These are phyloP conservation scores for Bombus cullumanus DNA, from an alignment of 1,140 invertebrate species.

Conservation along the genomic window DNA sequence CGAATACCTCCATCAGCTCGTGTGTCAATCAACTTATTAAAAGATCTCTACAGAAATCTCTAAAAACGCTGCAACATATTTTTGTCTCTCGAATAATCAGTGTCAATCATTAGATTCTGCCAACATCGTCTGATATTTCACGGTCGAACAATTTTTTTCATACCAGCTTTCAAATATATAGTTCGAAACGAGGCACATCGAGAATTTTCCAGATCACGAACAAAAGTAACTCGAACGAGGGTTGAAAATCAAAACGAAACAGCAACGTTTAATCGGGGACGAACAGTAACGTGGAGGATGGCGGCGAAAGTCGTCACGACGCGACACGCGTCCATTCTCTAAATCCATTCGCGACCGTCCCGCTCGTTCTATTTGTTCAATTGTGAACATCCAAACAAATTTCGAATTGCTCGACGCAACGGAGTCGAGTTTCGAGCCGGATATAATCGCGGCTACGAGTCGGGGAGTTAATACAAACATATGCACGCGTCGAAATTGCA, in stretches of 20 bases:
- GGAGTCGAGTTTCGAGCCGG: slow-evolving; percentile 40
- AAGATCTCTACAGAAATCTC: background rate
- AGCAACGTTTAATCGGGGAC: background rate
- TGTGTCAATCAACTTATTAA: too few species aligned
- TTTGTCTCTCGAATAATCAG: background rate
- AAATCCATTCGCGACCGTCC: slow-evolving; percentile 41
- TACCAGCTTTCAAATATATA: background rate
- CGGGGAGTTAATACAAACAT: slow-evolving; percentile 59
- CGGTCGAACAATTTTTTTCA: background rate
- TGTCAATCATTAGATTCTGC: background rate
- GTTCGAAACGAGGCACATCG: background rate
- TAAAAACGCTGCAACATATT: background rate
- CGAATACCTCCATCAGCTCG: background rate
- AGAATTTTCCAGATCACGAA: background rate
- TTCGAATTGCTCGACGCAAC: slow-evolving; percentile 54
- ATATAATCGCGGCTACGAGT: slow-evolving; percentile 54
- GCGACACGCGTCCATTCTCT: slow-evolving; percentile 16
- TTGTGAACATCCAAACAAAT: slow-evolving; percentile 62
- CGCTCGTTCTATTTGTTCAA: slow-evolving; percentile 57
- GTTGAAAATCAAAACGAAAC: slow-evolving; percentile 4
- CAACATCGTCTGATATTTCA: background rate
- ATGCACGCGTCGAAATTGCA: slow-evolving; percentile 10
- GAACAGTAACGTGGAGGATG: background rate
- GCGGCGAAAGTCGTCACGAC: slow-evolving; percentile 1
- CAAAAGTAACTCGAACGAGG: slow-evolving; percentile 22